phyloP scores from a whole-genome alignment of 2,888 invertebrate genomes.

The Volucella bombylans region DNA sequence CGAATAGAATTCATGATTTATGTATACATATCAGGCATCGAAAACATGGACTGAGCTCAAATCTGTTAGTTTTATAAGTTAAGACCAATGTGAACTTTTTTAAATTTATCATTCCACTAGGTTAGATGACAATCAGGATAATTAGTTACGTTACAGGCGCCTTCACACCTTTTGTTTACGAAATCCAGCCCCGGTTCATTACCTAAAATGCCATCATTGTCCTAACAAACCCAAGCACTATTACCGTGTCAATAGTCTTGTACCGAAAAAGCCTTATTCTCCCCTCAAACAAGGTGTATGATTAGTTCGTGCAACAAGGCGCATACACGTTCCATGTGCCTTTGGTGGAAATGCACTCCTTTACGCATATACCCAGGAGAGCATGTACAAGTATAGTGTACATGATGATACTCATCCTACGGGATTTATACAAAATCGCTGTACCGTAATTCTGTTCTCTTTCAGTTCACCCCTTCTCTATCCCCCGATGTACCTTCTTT shows the following conservation, averaged over 20 bases:
- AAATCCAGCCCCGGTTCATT: conserved; percentile 6
- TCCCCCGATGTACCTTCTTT: background rate
- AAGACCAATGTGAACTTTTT: too few relatives aligned
- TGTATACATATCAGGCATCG: too few relatives aligned
- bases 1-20: too few relatives aligned
- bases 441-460: conserved; percentile 49
- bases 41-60: too few relatives aligned
- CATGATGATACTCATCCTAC: conserved; percentile 9
- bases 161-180: background rate
- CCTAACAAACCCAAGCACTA: conserved; percentile 27
- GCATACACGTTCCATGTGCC: background rate
- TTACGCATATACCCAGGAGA: conserved; percentile 7
- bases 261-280: conserved; percentile 42
- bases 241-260: conserved; percentile 56
- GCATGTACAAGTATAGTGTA: background rate
- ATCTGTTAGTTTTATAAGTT: too few relatives aligned
- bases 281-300: conserved; percentile 50
- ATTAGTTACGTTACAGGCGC: background rate
- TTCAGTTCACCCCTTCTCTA: conserved; percentile 2
- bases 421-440: conserved; percentile 52
- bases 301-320: conserved; percentile 59
- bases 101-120: too few relatives aligned
- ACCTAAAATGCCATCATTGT: background rate
- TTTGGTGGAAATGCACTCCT: conserved; percentile 21
- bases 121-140: too few relatives aligned